Conservation (phyloP, 1,140 invertebrate genomes). For the Cardiocondyla obscurior region DNA sequence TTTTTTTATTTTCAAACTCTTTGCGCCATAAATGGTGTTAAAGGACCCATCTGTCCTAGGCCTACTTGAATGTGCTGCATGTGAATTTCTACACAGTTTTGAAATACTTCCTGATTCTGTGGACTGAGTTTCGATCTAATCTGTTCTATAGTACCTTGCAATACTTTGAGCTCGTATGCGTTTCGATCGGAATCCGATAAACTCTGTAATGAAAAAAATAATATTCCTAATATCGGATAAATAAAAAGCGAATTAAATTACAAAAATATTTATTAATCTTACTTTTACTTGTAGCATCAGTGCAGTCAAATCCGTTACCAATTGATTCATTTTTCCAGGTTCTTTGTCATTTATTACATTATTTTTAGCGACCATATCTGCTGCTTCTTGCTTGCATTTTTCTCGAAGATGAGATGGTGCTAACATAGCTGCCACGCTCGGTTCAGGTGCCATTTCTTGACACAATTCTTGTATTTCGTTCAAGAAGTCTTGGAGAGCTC, state of each 20-base stretch:
- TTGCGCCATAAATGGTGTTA: conserved; percentile 82
- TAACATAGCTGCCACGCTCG: conserved; percentile 93
- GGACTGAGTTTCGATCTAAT: conserved; percentile 92
- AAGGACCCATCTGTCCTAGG: conserved; percentile 86
- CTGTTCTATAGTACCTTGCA: conserved; percentile 96
- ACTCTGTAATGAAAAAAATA: conserved; percentile 85
- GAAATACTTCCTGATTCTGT: conserved; percentile 92
- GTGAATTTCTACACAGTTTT: conserved; percentile 95
- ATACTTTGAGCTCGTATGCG: conserved; percentile 95
- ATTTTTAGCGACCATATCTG: conserved; percentile 91
- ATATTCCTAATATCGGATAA: conserved; percentile 29
- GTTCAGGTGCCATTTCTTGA: conserved; percentile 94
- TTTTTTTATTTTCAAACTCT: conserved; percentile 75
- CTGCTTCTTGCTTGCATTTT: conserved; percentile 93
- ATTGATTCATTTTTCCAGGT: conserved; percentile 87
- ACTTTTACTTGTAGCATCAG: conserved; percentile 96
- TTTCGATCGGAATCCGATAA: conserved; percentile 95
- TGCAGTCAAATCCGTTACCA: conserved; percentile 95
- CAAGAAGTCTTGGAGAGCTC: conserved; percentile 93
- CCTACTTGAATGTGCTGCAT: conserved; percentile 96
- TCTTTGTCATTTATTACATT: conserved; percentile 86
- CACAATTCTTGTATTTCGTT: conserved; percentile 93
- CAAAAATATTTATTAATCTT: conserved; percentile 63
- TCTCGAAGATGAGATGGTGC: conserved; percentile 94
- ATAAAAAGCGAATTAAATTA: conserved; percentile 10